phyloP scores from a whole-genome alignment of 2,888 invertebrate genomes.

The Agonopterix arenella region DNA sequence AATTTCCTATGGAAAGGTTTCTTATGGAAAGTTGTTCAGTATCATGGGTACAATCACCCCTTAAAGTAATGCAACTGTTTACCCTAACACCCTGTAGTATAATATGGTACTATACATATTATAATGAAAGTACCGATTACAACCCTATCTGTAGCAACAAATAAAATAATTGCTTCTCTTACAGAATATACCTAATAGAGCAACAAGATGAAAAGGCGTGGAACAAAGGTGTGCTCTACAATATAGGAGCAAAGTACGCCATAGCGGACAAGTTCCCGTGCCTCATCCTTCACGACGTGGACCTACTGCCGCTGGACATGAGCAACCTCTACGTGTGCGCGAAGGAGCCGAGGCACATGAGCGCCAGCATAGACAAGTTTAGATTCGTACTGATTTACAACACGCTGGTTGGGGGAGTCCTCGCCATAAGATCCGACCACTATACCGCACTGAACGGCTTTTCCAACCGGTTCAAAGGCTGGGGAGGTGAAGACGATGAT shows the following conservation, averaged over 20 bases:
- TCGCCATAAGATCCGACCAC: constrained; percentile 49
- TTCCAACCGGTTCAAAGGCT: constrained; percentile 55
- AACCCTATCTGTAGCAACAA: neutral
- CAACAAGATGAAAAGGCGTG: constrained; percentile 87
- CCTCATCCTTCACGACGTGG: constrained; percentile 93
- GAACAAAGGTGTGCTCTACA: constrained; percentile 92
- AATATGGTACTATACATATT: too few species aligned
- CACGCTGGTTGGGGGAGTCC: constrained; percentile 52
- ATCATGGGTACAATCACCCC: too few species aligned
- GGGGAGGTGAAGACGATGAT: constrained; percentile 72
- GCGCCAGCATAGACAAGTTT: constrained; percentile 90
- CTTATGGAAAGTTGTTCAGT: too few species aligned
- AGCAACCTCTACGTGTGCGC: constrained; percentile 91
- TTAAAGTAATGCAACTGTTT: too few species aligned
- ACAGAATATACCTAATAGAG: constrained; percentile 88
- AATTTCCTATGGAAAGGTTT: too few species aligned
- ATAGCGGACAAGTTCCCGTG: constrained; percentile 85
- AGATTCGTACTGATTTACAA: constrained; percentile 33
- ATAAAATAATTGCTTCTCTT: constrained; percentile 9
- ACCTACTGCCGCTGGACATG: constrained; percentile 88
- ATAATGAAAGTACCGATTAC: neutral
- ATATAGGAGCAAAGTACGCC: constrained; percentile 89
- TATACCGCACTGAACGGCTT: constrained; percentile 49
- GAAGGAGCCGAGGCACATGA: constrained; percentile 89
- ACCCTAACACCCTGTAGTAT: too few species aligned